These are phyloP conservation scores for Aphelinus atriplicis DNA, from an alignment of 1,140 invertebrate species.

Conservation along the genomic window DNA sequence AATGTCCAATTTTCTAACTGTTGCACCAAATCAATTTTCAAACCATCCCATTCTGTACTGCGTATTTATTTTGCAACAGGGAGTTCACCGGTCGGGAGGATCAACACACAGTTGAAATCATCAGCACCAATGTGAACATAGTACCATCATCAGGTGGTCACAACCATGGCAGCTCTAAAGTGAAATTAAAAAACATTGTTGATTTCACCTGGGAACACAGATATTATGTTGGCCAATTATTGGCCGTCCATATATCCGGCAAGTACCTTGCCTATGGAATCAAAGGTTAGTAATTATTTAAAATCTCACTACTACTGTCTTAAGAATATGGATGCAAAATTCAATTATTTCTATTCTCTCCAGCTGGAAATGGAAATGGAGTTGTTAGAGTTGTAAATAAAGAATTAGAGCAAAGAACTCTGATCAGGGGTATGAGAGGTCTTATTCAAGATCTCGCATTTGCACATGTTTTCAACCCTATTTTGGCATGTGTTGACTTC, in stretches of 20 bases:
- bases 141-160: slow-evolving; percentile 75
- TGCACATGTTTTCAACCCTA: slow-evolving; percentile 81
- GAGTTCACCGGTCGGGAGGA: slow-evolving; percentile 77
- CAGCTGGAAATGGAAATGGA: slow-evolving; percentile 74
- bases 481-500: slow-evolving; percentile 88
- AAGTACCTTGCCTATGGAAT: slow-evolving; percentile 90
- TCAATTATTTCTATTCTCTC: slow-evolving; percentile 43
- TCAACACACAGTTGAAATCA: slow-evolving; percentile 75
- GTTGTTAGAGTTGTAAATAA: slow-evolving; percentile 85
- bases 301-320: too few species aligned
- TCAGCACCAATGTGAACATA: slow-evolving; percentile 76
- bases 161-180: slow-evolving; percentile 83
- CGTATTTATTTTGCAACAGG: slow-evolving; percentile 56
- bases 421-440: slow-evolving; percentile 89
- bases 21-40: too few species aligned
- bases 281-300: slow-evolving; percentile 72
- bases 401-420: slow-evolving; percentile 76
- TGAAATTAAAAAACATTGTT: slow-evolving; percentile 90
- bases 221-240: slow-evolving; percentile 84
- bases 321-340: slow-evolving; percentile 82
- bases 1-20: too few species aligned
- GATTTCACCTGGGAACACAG: slow-evolving; percentile 92
- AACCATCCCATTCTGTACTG: too few species aligned
- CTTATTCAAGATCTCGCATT: slow-evolving; percentile 90
- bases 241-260: slow-evolving; percentile 88